phyloP scores from a whole-genome alignment of 2,113 vertebrate genomes.

The Pangasianodon hypophthalmus region DNA sequence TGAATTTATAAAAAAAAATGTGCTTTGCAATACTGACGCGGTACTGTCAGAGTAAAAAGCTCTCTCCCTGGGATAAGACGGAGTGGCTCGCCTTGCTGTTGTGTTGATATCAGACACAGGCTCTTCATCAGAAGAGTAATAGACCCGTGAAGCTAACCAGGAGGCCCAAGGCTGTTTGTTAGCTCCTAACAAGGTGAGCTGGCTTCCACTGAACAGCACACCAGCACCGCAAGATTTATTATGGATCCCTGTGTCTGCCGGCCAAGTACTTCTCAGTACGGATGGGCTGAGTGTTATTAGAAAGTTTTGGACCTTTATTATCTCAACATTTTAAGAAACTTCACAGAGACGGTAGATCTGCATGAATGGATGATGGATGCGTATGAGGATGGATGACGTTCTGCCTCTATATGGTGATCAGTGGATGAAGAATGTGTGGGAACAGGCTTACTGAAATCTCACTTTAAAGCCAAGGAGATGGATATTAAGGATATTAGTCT shows the following conservation, averaged over 20 bases:
- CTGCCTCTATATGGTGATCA: slow-evolving; percentile 15
- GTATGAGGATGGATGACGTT: slow-evolving; percentile 12
- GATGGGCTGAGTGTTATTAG: slow-evolving; percentile 48
- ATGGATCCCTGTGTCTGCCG: slow-evolving; percentile 50
- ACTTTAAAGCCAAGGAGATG: not conserved
- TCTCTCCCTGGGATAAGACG: slow-evolving; percentile 50
- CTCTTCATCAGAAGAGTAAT: slow-evolving; percentile 61
- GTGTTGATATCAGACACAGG: slow-evolving; percentile 55
- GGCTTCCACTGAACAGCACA: slow-evolving; percentile 56
- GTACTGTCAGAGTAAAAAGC: slow-evolving; percentile 30
- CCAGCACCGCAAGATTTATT: slow-evolving; percentile 56
- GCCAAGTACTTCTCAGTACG: slow-evolving; percentile 50
- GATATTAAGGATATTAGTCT: not conserved
- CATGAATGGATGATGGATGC: slow-evolving; percentile 42
- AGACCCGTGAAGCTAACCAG: slow-evolving; percentile 59
- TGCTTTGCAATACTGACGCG: not conserved
- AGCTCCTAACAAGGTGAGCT: slow-evolving; percentile 61
- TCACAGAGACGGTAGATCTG: slow-evolving; percentile 23
- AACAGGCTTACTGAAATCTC: not conserved
- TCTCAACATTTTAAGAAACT: slow-evolving; percentile 38
- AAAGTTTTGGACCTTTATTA: slow-evolving; percentile 55
- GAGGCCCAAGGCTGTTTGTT: slow-evolving; percentile 59
- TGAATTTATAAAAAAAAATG: not conserved
- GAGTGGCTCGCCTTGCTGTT: slow-evolving; percentile 48
- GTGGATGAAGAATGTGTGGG: not conserved